phyloP scores from a whole-genome alignment of 2,113 vertebrate genomes.

The Ammodytes dubius region DNA sequence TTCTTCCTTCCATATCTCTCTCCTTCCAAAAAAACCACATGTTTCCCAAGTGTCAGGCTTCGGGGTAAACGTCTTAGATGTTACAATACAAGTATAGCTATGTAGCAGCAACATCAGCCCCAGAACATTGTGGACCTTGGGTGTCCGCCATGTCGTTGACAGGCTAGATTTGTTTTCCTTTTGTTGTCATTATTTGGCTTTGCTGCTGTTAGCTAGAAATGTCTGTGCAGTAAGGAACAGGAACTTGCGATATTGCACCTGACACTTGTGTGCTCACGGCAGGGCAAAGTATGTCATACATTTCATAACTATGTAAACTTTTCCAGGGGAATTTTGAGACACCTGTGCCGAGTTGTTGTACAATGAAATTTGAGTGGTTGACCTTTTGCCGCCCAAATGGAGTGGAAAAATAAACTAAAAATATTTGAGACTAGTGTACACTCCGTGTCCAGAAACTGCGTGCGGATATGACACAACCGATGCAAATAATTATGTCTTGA shows the following conservation, averaged over 20 bases:
- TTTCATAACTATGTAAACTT: constrained; percentile 66
- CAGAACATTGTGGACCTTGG: constrained; percentile 62
- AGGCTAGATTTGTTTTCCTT: constrained; percentile 70
- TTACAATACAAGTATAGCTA: background rate
- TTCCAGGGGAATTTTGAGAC: constrained; percentile 47
- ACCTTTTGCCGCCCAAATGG: constrained; percentile 38
- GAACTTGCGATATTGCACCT: constrained; percentile 59
- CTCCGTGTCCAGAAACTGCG: background rate
- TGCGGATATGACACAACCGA: constrained; percentile 1
- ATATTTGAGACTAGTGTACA: constrained; percentile 8
- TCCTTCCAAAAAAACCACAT: constrained; percentile 6
- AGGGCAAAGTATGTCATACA: constrained; percentile 61
- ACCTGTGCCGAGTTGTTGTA: constrained; percentile 46
- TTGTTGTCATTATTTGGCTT: constrained; percentile 69
- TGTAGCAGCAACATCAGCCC: constrained; percentile 33
- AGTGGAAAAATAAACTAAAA: constrained; percentile 40
- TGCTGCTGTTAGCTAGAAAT: constrained; percentile 43
- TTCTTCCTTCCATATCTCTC: constrained; percentile 15
- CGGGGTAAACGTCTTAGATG: constrained; percentile 19
- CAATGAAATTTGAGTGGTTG: constrained; percentile 50
- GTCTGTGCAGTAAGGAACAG: constrained; percentile 27
- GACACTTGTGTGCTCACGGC: constrained; percentile 62
- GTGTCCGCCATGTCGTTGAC: constrained; percentile 66
- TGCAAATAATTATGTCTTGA: constrained; percentile 13
- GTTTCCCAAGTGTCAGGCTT: constrained; percentile 20